Conservation (phyloP, 1,140 invertebrate species). For the Drosophila tani region DNA sequence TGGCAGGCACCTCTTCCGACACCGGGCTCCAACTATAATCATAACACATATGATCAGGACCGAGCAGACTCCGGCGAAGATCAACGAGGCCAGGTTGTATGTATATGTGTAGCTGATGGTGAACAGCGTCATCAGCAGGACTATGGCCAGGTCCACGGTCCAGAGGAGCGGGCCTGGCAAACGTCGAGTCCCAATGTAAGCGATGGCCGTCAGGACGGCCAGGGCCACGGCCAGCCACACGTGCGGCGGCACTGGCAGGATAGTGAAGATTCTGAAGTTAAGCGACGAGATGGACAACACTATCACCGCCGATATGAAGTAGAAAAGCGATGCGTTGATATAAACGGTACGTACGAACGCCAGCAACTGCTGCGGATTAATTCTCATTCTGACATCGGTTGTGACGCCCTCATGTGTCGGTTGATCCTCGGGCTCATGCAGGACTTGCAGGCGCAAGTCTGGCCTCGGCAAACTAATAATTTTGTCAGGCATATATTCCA, state of each 20-base stretch:
- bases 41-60: neutral
- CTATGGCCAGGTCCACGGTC: neutral
- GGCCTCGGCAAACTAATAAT: neutral
- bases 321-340: neutral
- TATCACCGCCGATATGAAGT: neutral
- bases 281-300: neutral
- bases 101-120: neutral
- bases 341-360: neutral
- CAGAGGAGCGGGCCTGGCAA: neutral
- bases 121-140: neutral
- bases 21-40: slow-evolving; percentile 16
- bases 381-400: neutral
- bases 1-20: slow-evolving; percentile 13
- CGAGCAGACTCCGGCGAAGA: fast-evolving
- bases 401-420: no score
- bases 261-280: neutral
- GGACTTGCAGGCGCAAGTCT: neutral
- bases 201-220: neutral
- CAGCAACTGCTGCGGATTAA: neutral
- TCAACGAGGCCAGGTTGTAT: fast-evolving
- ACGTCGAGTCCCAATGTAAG: slow-evolving; percentile 6
- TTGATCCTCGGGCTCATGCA: neutral
- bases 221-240: slow-evolving; percentile 26
- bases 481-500: neutral
- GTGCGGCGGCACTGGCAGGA: slow-evolving; percentile 3